These are phyloP conservation scores for Corella eumyota DNA, from an alignment of 23 tunicate species.

Conservation along the genomic window DNA sequence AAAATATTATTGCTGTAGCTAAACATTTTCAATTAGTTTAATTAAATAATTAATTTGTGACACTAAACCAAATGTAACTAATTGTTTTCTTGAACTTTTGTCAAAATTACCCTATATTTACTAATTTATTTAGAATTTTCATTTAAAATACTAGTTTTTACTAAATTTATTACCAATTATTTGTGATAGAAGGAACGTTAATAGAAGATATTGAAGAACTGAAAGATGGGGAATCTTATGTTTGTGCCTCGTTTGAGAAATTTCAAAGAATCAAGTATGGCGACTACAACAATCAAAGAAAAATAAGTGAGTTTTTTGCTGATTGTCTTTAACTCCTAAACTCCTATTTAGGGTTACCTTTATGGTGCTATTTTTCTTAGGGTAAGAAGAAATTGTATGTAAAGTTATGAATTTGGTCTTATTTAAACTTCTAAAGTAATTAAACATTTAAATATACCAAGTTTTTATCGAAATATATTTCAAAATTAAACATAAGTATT, in stretches of 20 bases:
- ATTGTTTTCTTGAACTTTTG: background rate
- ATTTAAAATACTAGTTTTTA: background rate
- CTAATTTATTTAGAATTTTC: no score
- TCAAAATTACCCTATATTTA: no score
- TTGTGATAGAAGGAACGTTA: conserved; percentile 49
- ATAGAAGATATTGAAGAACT: conserved; percentile 87
- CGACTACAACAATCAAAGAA: conserved; percentile 23
- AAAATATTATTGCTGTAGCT: background rate
- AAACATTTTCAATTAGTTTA: background rate
- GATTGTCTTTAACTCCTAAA: background rate
- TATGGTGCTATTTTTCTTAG: no score
- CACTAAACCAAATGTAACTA: background rate
- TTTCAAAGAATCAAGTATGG: conserved; percentile 87
- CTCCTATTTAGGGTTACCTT: no score
- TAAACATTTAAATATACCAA: no score
- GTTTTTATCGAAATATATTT: no score
- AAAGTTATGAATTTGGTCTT: no score
- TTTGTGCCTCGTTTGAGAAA: conserved; percentile 96
- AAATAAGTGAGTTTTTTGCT: conserved; percentile 39
- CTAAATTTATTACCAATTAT: background rate
- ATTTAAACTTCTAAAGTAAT: no score
- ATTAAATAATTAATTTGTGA: background rate
- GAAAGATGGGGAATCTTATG: conserved; percentile 92
- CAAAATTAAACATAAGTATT: no score
- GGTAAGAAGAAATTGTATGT: no score